phyloP scores from a whole-genome alignment of 2,888 invertebrate species.

The Eledona agricola region DNA sequence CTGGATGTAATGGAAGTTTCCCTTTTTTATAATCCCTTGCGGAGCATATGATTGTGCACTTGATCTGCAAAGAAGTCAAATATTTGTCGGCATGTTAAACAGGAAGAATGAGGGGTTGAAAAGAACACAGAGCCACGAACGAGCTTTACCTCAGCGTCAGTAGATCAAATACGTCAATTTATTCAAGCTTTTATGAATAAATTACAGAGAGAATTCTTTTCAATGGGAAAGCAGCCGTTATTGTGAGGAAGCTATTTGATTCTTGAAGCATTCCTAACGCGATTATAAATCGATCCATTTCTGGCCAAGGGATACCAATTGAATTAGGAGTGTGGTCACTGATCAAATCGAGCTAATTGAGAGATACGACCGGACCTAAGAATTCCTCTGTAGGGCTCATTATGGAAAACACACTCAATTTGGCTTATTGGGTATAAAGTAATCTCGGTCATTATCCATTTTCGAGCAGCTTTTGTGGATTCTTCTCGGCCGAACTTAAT shows the following conservation, averaged over 20 bases:
- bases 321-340: conserved; percentile 49
- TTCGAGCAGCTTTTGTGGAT: neutral
- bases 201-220: conserved; percentile 49
- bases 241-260: conserved; percentile 37
- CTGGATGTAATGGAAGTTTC: conserved; percentile 31
- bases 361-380: conserved; percentile 47
- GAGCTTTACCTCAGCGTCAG: conserved; percentile 48
- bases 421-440: conserved; percentile 6
- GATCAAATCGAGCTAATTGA: conserved; percentile 54
- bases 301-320: conserved; percentile 43
- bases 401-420: conserved; percentile 17
- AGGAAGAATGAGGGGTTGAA: conserved; percentile 47
- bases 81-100: conserved; percentile 57
- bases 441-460: too few relatives aligned
- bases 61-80: conserved; percentile 55
- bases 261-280: conserved; percentile 44
- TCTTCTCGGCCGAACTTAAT: neutral
- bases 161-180: conserved; percentile 56
- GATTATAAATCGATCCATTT: conserved; percentile 47
- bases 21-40: conserved; percentile 49
- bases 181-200: conserved; percentile 56
- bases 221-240: conserved; percentile 29
- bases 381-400: conserved; percentile 28
- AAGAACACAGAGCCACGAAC: conserved; percentile 39
- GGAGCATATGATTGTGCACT: conserved; percentile 55